Evolutionary conservation across 2,888 invertebrate species (phyloP), one percentile per base, ranked within the genome.

Genomic region (Rapana venosa): DNA sequence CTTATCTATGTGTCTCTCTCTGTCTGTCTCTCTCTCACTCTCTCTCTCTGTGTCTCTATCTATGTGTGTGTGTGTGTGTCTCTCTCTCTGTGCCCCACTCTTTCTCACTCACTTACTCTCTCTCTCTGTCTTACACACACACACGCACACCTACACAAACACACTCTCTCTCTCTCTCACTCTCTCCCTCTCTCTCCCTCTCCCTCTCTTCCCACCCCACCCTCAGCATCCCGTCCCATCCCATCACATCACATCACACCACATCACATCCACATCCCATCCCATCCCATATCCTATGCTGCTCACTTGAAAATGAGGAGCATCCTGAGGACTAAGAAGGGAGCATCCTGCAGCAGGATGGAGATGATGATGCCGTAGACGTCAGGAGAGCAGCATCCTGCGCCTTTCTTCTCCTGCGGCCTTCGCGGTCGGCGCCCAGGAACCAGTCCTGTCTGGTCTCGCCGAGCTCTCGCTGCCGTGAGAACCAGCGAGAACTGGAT

Each of bases 401-500:
- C 79, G 79, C 90, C 87, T 91, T 86, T 26, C 30, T 58, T 8
- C 26, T 58, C 1, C 86, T 81, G 22, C 66, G 22, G 66, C 20
- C 66, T n/a, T 22, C 61, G 56, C 17, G 56, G 47, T 35, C 58
- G 58, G 22, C 87, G 56, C 5, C 74, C 26, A 0, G 91, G 89
- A 26, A 91, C 90, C 32, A 94, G 90, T 0, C 95, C 95, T 6
- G 95, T 94, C 88, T 95, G 95, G 90, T 96, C 96, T 91, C 95
- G 94, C 26, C 96, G 90, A 11, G 95, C 95, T 87, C 93, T 92
- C 22, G 98, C 98, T 0, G 98, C 98, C 0, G 99, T 99, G 58
- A 99, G 97, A 0, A 99, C 98, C 87, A 99, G 98, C 0, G 98
- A 98, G 96, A 99, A 99, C 96, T 99, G 99, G 96, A 99, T 97